A percentile compares a stretch with the other conserved stretches of the same genome.
Conservation (phyloP, 2,797 vertebrate species). For the Epinephelus coioides region DNA sequence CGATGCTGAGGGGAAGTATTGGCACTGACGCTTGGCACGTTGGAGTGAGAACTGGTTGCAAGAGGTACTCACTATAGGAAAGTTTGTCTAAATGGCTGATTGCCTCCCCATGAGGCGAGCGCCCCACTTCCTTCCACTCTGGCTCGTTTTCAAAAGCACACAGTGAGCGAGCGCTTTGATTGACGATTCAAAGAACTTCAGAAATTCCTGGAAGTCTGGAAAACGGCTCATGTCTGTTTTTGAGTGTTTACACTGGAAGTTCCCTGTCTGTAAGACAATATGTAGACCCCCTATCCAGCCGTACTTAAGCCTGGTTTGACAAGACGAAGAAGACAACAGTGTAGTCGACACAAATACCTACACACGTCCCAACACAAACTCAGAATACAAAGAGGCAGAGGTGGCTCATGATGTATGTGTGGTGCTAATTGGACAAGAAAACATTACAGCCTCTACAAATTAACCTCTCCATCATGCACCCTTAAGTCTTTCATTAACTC, state of each 20-base stretch:
- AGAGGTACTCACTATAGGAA: constrained; percentile 25
- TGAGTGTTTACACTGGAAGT: constrained; percentile 24
- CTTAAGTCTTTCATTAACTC: constrained; percentile 44
- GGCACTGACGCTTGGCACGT: constrained; percentile 21
- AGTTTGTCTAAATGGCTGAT: constrained; percentile 44
- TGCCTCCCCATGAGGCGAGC: constrained; percentile 46
- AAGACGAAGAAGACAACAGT: not conserved
- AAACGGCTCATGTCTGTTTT: constrained; percentile 45
- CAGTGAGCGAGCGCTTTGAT: constrained; percentile 43
- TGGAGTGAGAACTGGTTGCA: no score
- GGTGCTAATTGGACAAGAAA: constrained; percentile 50
- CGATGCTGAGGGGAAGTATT: constrained; percentile 5
- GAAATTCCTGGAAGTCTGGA: constrained; percentile 64
- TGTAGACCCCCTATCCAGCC: not conserved
- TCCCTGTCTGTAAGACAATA: constrained; percentile 16
- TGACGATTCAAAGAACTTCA: constrained; percentile 52
- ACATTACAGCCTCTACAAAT: constrained; percentile 42
- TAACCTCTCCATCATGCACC: constrained; percentile 49
- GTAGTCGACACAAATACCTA: not conserved
- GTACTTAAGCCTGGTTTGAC: not conserved
- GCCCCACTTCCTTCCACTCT: constrained; percentile 44
- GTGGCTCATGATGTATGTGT: constrained; percentile 37
- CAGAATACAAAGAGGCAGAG: not conserved
- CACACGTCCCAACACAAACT: not conserved
- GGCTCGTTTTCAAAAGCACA: constrained; percentile 42